These are phyloP conservation scores for Drosophila suzukii DNA, from an alignment of 1,140 invertebrate species.

Conservation along the genomic window DNA sequence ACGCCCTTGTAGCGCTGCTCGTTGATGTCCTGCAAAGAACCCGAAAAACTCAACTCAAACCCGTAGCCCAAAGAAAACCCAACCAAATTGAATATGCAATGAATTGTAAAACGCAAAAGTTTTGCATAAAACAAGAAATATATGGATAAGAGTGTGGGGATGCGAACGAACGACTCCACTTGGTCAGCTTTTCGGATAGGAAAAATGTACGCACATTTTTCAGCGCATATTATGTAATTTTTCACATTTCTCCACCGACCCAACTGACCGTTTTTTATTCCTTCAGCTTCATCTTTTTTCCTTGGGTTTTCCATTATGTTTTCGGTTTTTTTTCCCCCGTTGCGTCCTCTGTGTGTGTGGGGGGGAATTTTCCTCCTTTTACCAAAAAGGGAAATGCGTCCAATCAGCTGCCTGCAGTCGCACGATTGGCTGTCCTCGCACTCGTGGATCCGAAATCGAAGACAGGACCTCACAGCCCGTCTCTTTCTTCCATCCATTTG, in stretches of 20 bases:
- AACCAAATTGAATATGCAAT: conserved; percentile 83
- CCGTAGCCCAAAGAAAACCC: conserved; percentile 4
- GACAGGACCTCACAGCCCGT: conserved; percentile 34
- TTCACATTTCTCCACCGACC: conserved; percentile 67
- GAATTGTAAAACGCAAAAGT: conserved; percentile 82
- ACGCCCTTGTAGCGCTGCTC: conserved; percentile 56
- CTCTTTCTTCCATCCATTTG: conserved; percentile 11
- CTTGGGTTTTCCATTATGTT: conserved; percentile 19
- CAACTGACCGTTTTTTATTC: conserved; percentile 35
- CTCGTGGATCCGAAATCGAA: conserved; percentile 74
- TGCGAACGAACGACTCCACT: conserved; percentile 18
- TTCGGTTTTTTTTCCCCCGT: neutral
- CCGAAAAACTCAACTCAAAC: conserved; percentile 5
- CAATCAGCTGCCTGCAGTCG: conserved; percentile 77
- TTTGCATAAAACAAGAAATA: conserved; percentile 73
- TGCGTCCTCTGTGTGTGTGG: conserved; percentile 9
- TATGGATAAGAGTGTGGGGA: conserved; percentile 3
- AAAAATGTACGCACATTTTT: conserved; percentile 82
- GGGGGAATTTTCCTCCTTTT: conserved; percentile 23
- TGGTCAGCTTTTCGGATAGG: conserved; percentile 63
- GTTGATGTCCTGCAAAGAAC: conserved; percentile 22
- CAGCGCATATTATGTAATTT: conserved; percentile 82
- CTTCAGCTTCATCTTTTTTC: conserved; percentile 15
- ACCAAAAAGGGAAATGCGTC: conserved; percentile 56
- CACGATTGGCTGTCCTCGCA: conserved; percentile 64